Evolutionary conservation across 2,888 invertebrate genomes (phyloP).

Genomic region (Plebejus argus): DNA sequence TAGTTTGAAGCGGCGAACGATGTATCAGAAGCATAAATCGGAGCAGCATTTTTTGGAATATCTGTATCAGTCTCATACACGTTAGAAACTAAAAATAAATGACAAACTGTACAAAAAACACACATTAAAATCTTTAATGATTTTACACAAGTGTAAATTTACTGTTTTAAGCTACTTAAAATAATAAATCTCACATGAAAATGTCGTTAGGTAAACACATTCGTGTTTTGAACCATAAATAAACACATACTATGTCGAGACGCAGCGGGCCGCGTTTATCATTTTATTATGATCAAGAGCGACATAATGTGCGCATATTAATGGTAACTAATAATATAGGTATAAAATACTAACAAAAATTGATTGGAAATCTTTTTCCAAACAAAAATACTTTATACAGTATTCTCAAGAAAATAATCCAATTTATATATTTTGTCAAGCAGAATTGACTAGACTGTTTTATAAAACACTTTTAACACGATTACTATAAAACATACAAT

Average conservation of each 20-base stretch:
- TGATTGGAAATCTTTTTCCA: not conserved
- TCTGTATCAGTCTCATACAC: slow-evolving; percentile 69
- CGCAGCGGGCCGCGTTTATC: not conserved
- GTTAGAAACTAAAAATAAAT: slow-evolving; percentile 53
- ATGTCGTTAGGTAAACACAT: not conserved
- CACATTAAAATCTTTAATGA: not conserved
- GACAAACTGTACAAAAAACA: slow-evolving; percentile 31
- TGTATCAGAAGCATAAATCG: slow-evolving; percentile 25
- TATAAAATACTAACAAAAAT: not conserved
- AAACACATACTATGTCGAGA: not conserved
- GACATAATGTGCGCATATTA: not conserved
- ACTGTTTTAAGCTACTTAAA: slow-evolving; percentile 13
- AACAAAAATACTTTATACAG: not conserved
- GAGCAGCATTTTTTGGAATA: not conserved
- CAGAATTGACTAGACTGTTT: slow-evolving; percentile 25
- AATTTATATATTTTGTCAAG: slow-evolving; percentile 7
- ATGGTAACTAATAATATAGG: not conserved
- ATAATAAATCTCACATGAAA: slow-evolving; percentile 22
- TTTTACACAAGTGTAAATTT: slow-evolving; percentile 3
- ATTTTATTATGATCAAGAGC: not conserved
- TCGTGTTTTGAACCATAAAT: not conserved
- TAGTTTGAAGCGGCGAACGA: slow-evolving; percentile 11
- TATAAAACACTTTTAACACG: not conserved
- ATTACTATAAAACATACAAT: slow-evolving; percentile 18
- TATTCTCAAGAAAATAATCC: not conserved